A percentile compares a stretch with the other conserved stretches of the same genome.
phyloP scores from a whole-genome alignment of 1,140 invertebrate species.

The Drosophila ohnishii region DNA sequence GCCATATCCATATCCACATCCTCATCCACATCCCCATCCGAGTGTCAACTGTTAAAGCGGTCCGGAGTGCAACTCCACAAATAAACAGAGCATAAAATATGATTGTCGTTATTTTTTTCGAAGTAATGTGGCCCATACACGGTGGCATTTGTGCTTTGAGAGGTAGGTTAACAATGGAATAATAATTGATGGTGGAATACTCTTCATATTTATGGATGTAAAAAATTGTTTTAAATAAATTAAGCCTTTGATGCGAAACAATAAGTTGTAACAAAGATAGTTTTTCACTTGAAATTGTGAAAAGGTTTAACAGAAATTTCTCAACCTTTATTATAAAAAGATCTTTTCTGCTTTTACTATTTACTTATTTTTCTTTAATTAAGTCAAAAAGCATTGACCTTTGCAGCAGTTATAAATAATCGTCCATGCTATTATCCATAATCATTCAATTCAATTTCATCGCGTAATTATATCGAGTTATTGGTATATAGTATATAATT shows the following conservation, averaged over 20 bases:
- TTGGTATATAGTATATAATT: too few species aligned
- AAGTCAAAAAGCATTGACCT: background rate
- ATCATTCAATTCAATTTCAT: background rate
- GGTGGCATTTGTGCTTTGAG: background rate
- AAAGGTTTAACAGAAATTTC: background rate
- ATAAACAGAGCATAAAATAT: constrained; percentile 79
- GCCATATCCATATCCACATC: constrained; percentile 51
- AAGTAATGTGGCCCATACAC: constrained; percentile 12
- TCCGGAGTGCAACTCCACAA: constrained; percentile 42
- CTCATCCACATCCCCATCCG: constrained; percentile 47
- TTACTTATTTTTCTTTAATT: too few species aligned
- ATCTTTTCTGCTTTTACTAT: background rate
- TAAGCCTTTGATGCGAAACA: constrained; percentile 1
- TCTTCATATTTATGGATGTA: constrained; percentile 13
- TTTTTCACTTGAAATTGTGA: background rate
- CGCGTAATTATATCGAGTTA: background rate
- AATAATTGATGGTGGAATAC: constrained; percentile 24
- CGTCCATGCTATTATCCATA: background rate
- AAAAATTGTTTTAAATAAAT: constrained; percentile 13
- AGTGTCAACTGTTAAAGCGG: constrained; percentile 66
- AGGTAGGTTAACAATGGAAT: constrained; percentile 21
- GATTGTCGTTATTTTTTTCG: constrained; percentile 52
- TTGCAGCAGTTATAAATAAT: constrained; percentile 2
- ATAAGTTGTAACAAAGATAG: background rate
- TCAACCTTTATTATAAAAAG: too few species aligned